A percentile compares a stretch with the other conserved stretches of the same genome.
phyloP scores from a whole-genome alignment of 2,888 invertebrate genomes.

The Apodemia duryi region DNA sequence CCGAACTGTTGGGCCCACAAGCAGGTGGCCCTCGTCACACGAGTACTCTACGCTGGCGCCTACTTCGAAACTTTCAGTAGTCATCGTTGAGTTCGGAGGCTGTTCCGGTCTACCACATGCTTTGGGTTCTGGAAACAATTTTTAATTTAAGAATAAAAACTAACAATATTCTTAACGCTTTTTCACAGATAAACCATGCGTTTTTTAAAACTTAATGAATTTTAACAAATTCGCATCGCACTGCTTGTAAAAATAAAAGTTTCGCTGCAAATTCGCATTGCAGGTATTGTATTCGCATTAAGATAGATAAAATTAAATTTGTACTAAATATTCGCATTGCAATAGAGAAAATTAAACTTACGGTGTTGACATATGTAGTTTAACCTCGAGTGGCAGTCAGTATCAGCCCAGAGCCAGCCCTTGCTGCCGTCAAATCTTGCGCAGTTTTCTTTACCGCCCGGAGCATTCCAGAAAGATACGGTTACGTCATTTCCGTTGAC shows the following conservation, averaged over 20 bases:
- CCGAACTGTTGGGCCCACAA: slow-evolving; percentile 90
- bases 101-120: slow-evolving; percentile 95
- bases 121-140: slow-evolving; percentile 84
- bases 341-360: slow-evolving; percentile 72
- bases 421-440: slow-evolving; percentile 94
- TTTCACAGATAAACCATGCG: background rate
- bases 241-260: no score
- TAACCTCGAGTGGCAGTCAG: slow-evolving; percentile 89
- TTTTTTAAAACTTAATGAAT: no score
- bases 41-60: slow-evolving; percentile 90
- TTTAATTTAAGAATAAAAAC: background rate
- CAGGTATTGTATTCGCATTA: no score
- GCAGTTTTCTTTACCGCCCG: slow-evolving; percentile 90
- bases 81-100: slow-evolving; percentile 94
- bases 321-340: background rate
- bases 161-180: background rate
- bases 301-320: no score
- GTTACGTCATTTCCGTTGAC: slow-evolving; percentile 92
- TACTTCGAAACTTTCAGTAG: slow-evolving; percentile 86
- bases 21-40: slow-evolving; percentile 91
- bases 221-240: no score
- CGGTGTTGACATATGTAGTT: slow-evolving; percentile 97
- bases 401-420: slow-evolving; percentile 97
- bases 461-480: slow-evolving; percentile 95
- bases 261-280: no score